A percentile compares a stretch with the other conserved stretches of the same genome.
Conservation (phyloP, 30 jellyfish, hydroid and myxozoan genomes). For the Pelagia noctiluca region DNA sequence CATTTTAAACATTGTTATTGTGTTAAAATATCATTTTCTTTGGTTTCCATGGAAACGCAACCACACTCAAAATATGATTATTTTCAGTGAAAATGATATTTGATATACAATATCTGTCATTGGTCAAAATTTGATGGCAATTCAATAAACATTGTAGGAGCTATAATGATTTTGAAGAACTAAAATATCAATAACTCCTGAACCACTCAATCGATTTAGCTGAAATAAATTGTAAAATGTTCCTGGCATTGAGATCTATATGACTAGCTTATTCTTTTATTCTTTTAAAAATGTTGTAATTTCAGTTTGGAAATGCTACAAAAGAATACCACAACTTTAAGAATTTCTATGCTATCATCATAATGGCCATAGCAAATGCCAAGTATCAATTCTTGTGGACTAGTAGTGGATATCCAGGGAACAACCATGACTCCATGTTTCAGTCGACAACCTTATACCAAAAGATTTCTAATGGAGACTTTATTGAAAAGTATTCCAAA, state of each 20-base stretch:
- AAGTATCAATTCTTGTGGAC: too few relatives aligned
- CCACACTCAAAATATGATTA: slow-evolving; percentile 5
- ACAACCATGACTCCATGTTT: too few relatives aligned
- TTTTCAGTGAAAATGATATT: background rate
- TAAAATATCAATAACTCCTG: background rate
- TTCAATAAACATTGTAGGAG: background rate
- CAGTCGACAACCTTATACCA: too few relatives aligned
- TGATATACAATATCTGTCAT: background rate
- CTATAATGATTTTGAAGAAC: background rate
- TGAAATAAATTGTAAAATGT: slow-evolving; percentile 16
- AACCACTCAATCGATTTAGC: background rate
- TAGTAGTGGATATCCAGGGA: too few relatives aligned
- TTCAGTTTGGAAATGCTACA: slow-evolving; percentile 20
- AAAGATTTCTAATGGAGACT: background rate
- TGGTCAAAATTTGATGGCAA: slow-evolving; percentile 1
- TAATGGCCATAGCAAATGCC: too few relatives aligned
- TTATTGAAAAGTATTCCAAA: background rate
- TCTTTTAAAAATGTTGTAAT: background rate
- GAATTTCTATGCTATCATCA: too few relatives aligned
- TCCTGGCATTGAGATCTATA: slow-evolving; percentile 12
- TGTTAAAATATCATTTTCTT: background rate
- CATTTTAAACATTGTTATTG: background rate
- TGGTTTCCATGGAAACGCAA: background rate
- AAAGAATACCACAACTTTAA: too few relatives aligned
- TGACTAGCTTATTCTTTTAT: background rate